A percentile compares a stretch with the other conserved stretches of the same genome.
Conservation (phyloP, 2,888 invertebrate genomes). For the Oasisia sp. region DNA sequence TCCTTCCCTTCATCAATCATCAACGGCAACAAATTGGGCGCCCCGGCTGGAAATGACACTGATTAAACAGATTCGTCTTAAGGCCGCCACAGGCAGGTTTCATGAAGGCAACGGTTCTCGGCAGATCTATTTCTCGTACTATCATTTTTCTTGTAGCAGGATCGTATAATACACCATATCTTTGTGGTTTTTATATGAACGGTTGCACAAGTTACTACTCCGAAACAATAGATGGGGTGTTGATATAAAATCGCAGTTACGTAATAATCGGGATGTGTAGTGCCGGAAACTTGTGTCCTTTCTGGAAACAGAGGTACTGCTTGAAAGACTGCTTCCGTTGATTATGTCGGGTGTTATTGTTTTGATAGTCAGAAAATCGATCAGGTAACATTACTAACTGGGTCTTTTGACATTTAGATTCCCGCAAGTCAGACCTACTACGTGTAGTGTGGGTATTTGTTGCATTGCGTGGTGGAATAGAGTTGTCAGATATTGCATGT, state of each 20-base stretch:
- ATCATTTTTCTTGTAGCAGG: neutral
- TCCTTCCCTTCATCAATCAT: neutral
- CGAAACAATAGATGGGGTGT: neutral
- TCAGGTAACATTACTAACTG: neutral
- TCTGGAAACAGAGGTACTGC: neutral
- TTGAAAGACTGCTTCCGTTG: neutral
- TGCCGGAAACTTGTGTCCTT: neutral
- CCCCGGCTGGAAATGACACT: neutral
- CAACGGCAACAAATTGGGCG: neutral
- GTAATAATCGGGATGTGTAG: neutral
- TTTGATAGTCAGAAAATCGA: neutral
- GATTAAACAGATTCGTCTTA: neutral
- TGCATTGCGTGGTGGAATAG: neutral
- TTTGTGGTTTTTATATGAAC: neutral
- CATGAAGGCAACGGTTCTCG: neutral
- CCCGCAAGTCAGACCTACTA: neutral
- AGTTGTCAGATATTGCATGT: no score
- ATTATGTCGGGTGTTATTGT: neutral
- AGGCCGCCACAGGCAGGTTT: neutral
- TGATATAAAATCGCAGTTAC: neutral
- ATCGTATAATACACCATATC: neutral
- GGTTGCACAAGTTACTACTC: neutral
- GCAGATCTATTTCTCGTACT: neutral
- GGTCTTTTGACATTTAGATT: neutral
- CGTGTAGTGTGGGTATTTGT: neutral